Evolutionary conservation across 64 coral and sea anemone genomes (phyloP), one percentile per base, ranked within the genome.

Genomic region (Actinia tenebrosa): DNA sequence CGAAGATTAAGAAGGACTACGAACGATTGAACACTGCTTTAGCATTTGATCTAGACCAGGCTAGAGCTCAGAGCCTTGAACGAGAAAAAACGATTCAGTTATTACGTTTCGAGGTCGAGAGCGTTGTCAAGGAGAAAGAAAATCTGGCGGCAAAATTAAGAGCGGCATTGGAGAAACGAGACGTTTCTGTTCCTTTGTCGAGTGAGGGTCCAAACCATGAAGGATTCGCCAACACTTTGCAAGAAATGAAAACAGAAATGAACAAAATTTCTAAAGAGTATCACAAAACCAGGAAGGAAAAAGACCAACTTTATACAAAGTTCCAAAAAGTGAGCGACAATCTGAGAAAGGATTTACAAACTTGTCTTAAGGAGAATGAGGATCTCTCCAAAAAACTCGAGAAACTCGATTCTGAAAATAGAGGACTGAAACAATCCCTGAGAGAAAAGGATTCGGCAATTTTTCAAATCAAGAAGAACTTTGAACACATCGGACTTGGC

Each of bases 401-500:
- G 26, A 69, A 88, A 80, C 62, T 71, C 30, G 68, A 89, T 3
- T 71, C 84, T 75, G 88, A 88, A 45, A 93, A 90, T 60, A 83
- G 82, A 62, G 91, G 86, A 8, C 44, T 97, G 54, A 78, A 93
- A 69, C 88, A 91, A 37, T 87, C 80, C 47, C 20, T 97, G 9
- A 79, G 82, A 9, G 91, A 97, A 55, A 97, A 97, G 45, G 91
- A 97, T 8, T 90, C 91, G 5, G 44, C 94, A 1, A 89, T 97
- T 79, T 88, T 92, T 15, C 92, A 93, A 84, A 44, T 92, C 14
- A 97, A 91, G 62, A 72, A 88, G 53, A 89, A 97, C 58, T 97
- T 97, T 82, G 94, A 97, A 88, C 88, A 97, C 58, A 97, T 97
- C 60, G 94, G 94, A 7, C 89, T 83, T 77, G 94, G 94, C 53